phyloP scores from a whole-genome alignment of 2,797 vertebrate species.

The Cyclopterus lumpus region DNA sequence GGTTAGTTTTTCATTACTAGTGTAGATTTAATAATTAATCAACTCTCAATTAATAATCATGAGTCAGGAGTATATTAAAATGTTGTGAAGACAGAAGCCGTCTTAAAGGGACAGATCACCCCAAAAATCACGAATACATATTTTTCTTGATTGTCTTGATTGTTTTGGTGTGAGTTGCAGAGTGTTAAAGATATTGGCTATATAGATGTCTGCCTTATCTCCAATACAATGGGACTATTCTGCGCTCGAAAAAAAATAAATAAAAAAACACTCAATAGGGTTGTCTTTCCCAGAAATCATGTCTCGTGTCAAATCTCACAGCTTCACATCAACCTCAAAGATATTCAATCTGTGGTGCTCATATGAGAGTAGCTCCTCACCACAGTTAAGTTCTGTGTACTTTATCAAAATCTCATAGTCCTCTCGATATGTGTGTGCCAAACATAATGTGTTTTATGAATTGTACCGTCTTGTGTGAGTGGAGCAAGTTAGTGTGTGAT shows the following conservation, averaged over 20 bases:
- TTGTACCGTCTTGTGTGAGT: slow-evolving; percentile 13
- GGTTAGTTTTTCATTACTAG: not conserved
- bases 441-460: slow-evolving; percentile 11
- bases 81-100: not conserved
- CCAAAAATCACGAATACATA: not conserved
- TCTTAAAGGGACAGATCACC: not conserved
- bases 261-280: not conserved
- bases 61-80: not conserved
- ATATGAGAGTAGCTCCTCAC: not conserved
- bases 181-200: not conserved
- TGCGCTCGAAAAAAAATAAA: not conserved
- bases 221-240: not conserved
- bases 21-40: not conserved
- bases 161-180: not conserved
- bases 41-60: not conserved
- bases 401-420: not conserved
- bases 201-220: not conserved
- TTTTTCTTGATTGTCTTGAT: not conserved
- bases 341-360: not conserved
- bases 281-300: too few species aligned
- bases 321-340: not conserved
- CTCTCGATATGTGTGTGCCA: not conserved
- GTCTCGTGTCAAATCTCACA: too few species aligned
- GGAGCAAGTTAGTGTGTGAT: slow-evolving; percentile 10
- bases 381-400: not conserved